Conservation (phyloP, 1,140 invertebrate species). For the Euwallacea similis region DNA sequence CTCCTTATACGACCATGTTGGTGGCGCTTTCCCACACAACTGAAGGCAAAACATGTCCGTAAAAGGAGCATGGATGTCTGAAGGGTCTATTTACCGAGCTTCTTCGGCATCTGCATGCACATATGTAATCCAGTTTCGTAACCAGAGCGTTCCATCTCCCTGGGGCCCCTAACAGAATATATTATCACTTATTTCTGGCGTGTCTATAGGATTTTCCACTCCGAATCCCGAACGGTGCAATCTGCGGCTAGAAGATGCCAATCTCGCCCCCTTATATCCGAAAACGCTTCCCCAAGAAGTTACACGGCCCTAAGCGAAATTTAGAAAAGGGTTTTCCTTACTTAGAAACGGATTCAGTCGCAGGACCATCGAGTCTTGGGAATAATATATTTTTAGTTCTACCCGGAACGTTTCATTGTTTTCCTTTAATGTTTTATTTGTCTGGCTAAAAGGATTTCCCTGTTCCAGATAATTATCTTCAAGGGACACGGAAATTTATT, state of each 20-base stretch:
- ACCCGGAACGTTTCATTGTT: slow-evolving; percentile 21
- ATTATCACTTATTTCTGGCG: slow-evolving; percentile 36
- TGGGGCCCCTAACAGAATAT: slow-evolving; percentile 25
- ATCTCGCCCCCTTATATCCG: slow-evolving; percentile 31
- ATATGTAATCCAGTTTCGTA: slow-evolving; percentile 28
- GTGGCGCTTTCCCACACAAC: neutral
- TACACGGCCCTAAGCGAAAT: slow-evolving; percentile 30
- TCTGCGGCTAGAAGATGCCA: slow-evolving; percentile 34
- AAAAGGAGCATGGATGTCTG: neutral
- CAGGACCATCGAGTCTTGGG: slow-evolving; percentile 5
- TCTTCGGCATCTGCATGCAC: slow-evolving; percentile 20
- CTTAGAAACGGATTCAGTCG: slow-evolving; percentile 18
- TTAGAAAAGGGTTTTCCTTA: slow-evolving; percentile 30
- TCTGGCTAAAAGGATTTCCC: slow-evolving; percentile 31
- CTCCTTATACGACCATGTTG: neutral
- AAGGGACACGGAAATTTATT: slow-evolving; percentile 17
- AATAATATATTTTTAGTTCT: slow-evolving; percentile 26
- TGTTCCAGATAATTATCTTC: slow-evolving; percentile 29
- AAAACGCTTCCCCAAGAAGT: slow-evolving; percentile 30
- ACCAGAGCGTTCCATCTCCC: neutral
- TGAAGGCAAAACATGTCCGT: neutral
- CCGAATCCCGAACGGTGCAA: slow-evolving; percentile 31
- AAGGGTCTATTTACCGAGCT: slow-evolving; percentile 1
- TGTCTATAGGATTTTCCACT: slow-evolving; percentile 34
- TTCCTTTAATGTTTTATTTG: slow-evolving; percentile 34